phyloP scores from a whole-genome alignment of 2,113 vertebrate species.

The Peromyscus polionotus region DNA sequence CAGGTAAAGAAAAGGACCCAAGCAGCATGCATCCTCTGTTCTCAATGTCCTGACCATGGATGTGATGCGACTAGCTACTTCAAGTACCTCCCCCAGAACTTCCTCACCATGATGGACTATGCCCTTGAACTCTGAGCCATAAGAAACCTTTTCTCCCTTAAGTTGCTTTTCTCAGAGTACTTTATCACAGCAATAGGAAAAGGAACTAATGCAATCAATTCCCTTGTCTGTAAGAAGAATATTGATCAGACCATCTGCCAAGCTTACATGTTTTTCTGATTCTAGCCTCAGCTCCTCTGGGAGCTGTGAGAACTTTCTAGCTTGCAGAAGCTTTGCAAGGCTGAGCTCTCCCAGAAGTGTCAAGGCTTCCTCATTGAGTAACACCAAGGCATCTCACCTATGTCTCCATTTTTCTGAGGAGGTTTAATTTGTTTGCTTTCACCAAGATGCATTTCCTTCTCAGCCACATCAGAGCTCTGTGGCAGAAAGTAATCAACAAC shows the following conservation, averaged over 20 bases:
- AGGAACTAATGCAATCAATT: not conserved
- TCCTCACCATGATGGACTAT: not conserved
- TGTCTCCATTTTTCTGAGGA: not conserved
- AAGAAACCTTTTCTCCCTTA: not conserved
- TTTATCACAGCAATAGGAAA: not conserved
- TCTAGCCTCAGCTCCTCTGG: not conserved
- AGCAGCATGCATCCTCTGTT: not conserved
- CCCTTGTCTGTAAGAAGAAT: not conserved
- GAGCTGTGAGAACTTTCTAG: not conserved
- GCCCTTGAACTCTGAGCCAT: not conserved
- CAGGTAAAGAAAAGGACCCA: not conserved
- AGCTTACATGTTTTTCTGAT: not conserved
- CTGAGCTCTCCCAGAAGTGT: not conserved
- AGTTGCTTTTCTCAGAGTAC: not conserved
- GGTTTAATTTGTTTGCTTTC: slow-evolving; percentile 57
- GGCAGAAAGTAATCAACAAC: not conserved
- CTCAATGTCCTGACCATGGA: not conserved
- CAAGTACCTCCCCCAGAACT: not conserved
- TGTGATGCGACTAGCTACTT: not conserved
- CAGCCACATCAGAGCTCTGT: not conserved
- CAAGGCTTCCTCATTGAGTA: not conserved
- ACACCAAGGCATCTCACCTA: not conserved
- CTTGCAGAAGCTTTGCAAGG: not conserved
- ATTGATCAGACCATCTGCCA: not conserved
- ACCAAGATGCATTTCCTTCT: not conserved